These are phyloP conservation scores for Rhabdomys dilectus DNA, from an alignment of 2,113 vertebrate species.

Conservation along the genomic window DNA sequence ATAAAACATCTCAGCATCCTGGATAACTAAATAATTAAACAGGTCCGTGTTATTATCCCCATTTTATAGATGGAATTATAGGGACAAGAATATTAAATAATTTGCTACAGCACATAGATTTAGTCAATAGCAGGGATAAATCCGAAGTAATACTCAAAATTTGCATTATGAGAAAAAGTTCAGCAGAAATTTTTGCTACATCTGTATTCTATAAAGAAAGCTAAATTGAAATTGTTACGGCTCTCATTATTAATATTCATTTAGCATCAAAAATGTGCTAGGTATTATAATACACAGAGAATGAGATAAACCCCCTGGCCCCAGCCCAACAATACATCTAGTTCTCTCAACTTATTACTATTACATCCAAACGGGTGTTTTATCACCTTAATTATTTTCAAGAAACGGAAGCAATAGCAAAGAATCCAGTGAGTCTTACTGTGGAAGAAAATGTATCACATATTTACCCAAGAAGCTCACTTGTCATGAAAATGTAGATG, in stretches of 20 bases:
- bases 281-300: constrained; percentile 73
- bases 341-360: constrained; percentile 78
- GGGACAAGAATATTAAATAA: constrained; percentile 76
- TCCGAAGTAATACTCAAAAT: constrained; percentile 71
- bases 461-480: constrained; percentile 27
- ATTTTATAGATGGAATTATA: constrained; percentile 80
- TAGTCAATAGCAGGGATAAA: constrained; percentile 68
- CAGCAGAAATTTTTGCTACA: constrained; percentile 83
- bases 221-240: constrained; percentile 77
- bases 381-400: constrained; percentile 82
- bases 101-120: constrained; percentile 65
- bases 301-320: constrained; percentile 75
- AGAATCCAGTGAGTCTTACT: constrained; percentile 70
- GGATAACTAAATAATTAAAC: constrained; percentile 79
- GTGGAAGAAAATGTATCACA: constrained; percentile 54
- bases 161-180: constrained; percentile 81
- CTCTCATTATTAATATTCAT: constrained; percentile 79
- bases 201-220: constrained; percentile 74
- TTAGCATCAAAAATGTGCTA: constrained; percentile 78
- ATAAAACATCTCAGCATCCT: constrained; percentile 71
- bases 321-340: constrained; percentile 79
- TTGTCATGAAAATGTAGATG: constrained; percentile 42
- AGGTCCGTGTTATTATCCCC: constrained; percentile 72
- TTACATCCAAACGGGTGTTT: constrained; percentile 72
- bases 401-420: constrained; percentile 68